Evolutionary conservation across 1,140 invertebrate species (phyloP), one percentile per base, ranked within the genome.

Genomic region (Polyergus mexicanus): DNA sequence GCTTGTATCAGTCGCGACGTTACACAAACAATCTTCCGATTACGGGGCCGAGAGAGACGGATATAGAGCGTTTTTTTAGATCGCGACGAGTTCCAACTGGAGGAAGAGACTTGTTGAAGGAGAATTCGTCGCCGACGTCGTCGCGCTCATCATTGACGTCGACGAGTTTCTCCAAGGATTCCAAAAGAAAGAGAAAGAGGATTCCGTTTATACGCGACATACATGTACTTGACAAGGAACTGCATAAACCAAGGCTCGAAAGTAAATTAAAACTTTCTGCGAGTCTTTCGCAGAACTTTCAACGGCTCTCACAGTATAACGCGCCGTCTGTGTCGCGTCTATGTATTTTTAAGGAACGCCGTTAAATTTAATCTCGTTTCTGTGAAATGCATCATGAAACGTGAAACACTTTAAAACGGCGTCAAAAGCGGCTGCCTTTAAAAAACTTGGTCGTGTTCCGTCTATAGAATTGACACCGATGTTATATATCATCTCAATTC

Each of bases 11-110:
- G 60, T 51, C 60, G 19, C 25, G 78, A 88, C 86, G 81, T 88
- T 90, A 69, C 60, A 85, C 60, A 88, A 91, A 91, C 89, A 90
- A 60, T 74, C 71, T 80, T 44, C 41, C 74, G 71, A 90, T 87
- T 81, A 66, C 44, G 35, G 58, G 22, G 72, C 41, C 22, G 58
- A 77, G 38, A 75, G 56, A 75, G 62, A 35, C 62, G 28, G 47
- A 81, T 54, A 38, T 25, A 75, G 10, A 54, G 51, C 47, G n/a
- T 58, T 89, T 88, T 86, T 89, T 88, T 89, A 88, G 60, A 32
- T 63, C 35, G 25, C n/a, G 88, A 90, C 88, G 62, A 89, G 85
- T 28, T 41, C 69, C 85, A 90, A n/a, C 85, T 87, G 85, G 75
- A 76, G 75, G 74, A 84, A 75, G 58, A 41, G 72, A 84, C 71